Conservation (phyloP, 2,888 invertebrate species). For the Microplitis manilae region DNA sequence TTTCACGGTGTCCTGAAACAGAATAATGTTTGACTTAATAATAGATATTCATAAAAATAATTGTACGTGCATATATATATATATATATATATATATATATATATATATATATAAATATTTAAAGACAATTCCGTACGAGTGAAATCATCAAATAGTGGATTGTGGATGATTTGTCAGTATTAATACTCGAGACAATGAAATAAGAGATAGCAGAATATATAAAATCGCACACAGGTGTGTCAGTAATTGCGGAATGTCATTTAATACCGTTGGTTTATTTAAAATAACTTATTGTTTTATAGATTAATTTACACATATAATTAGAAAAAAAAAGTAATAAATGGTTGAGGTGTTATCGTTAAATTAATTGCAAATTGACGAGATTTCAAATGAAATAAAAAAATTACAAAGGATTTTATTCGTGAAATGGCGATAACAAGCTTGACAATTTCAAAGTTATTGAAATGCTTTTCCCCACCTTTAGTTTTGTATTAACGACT, state of each 20-base stretch:
- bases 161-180: slow-evolving; percentile 8
- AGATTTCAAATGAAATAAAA: too few species aligned
- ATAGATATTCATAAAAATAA: not conserved
- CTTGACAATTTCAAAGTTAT: slow-evolving; percentile 57
- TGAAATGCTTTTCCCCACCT: slow-evolving; percentile 47
- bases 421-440: slow-evolving; percentile 26
- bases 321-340: not conserved
- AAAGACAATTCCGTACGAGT: slow-evolving; percentile 20
- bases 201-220: slow-evolving; percentile 6
- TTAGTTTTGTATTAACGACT: slow-evolving; percentile 8
- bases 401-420: slow-evolving; percentile 9
- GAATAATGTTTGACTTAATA: not conserved
- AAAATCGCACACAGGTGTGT: slow-evolving; percentile 6
- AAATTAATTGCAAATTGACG: too few species aligned
- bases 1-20: slow-evolving; percentile 68
- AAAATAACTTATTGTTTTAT: not conserved
- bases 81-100: too few species aligned
- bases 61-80: not conserved
- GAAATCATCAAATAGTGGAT: slow-evolving; percentile 28
- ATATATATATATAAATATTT: not conserved
- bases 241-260: slow-evolving; percentile 7
- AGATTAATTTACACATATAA: not conserved
- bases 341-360: too few species aligned
- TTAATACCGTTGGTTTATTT: not conserved
- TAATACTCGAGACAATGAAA: slow-evolving; percentile 11